Percentiles rank a stretch among this genome's conserved stretches.
These are phyloP conservation scores for Pteronura brasiliensis DNA, from an alignment of 2,113 vertebrate genomes.

Conservation along the genomic window DNA sequence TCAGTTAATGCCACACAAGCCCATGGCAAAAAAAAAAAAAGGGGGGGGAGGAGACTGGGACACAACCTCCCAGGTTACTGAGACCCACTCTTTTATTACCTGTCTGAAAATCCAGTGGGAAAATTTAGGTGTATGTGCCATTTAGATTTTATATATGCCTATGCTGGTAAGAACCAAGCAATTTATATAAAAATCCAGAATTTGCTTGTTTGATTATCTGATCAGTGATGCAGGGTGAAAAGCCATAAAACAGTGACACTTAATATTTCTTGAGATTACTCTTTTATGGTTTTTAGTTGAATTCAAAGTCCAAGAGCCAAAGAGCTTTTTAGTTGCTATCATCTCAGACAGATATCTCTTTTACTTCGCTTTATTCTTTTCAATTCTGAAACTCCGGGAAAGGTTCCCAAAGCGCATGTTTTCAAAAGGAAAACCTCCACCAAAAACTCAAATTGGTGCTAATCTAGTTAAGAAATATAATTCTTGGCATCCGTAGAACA, in stretches of 20 bases:
- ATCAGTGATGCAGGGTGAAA: neutral
- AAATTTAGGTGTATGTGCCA: neutral
- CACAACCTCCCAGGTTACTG: neutral
- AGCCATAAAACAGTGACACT: neutral
- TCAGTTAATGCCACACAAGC: neutral
- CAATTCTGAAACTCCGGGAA: conserved; percentile 40
- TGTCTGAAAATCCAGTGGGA: neutral
- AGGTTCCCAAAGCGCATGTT: conserved; percentile 7
- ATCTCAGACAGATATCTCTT: neutral
- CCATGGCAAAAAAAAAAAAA: neutral
- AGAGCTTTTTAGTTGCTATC: neutral
- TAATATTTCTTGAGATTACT: conserved; percentile 22
- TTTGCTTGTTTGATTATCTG: neutral
- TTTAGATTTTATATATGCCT: neutral
- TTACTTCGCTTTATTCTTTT: conserved; percentile 29
- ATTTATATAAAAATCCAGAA: neutral
- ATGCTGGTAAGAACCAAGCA: neutral
- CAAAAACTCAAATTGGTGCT: conserved; percentile 33
- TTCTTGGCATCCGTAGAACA: conserved; percentile 53
- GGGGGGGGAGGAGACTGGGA: neutral
- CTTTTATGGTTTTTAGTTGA: conserved; percentile 8
- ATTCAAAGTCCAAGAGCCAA: neutral
- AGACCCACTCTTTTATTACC: neutral
- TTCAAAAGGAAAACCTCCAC: conserved; percentile 32
- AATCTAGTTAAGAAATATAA: conserved; percentile 55